phyloP scores from a whole-genome alignment of 2,113 vertebrate genomes.

The Protomyctophum bolini region DNA sequence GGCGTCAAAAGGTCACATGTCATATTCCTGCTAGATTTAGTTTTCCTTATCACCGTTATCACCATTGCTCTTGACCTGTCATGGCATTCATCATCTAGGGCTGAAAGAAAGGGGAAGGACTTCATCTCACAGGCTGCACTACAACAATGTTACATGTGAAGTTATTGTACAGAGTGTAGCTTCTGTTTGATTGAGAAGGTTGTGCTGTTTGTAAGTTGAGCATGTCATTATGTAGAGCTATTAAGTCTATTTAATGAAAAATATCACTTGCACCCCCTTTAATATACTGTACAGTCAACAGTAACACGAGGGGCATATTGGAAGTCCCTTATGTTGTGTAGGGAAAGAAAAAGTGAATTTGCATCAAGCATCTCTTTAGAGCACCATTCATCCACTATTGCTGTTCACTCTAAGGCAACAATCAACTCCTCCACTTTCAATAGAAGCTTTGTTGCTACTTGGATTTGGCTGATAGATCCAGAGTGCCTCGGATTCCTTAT shows the following conservation, averaged over 20 bases:
- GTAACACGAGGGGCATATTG: neutral
- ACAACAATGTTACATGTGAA: conserved; percentile 20
- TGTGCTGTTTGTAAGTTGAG: too few relatives aligned
- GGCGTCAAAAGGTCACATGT: neutral
- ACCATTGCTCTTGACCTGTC: conserved; percentile 2
- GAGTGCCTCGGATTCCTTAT: conserved; percentile 54
- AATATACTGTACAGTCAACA: neutral
- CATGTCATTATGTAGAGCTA: too few relatives aligned
- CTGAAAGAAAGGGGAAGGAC: conserved; percentile 41
- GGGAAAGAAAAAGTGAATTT: neutral
- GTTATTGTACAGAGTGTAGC: neutral
- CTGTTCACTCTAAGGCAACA: conserved; percentile 8
- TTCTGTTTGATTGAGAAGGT: neutral
- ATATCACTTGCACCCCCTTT: neutral
- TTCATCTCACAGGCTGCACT: conserved; percentile 1
- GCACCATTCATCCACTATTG: neutral
- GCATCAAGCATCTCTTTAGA: neutral
- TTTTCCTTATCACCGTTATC: conserved; percentile 16
- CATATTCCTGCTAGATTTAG: conserved; percentile 3
- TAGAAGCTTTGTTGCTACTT: conserved; percentile 32
- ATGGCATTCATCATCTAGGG: conserved; percentile 20
- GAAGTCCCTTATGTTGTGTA: neutral
- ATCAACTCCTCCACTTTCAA: conserved; percentile 8
- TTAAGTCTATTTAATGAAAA: too few relatives aligned
- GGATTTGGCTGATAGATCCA: conserved; percentile 25